A percentile compares a stretch with the other conserved stretches of the same genome.
phyloP scores from a whole-genome alignment of 2,113 vertebrate species.

The Spilogale gracilis region DNA sequence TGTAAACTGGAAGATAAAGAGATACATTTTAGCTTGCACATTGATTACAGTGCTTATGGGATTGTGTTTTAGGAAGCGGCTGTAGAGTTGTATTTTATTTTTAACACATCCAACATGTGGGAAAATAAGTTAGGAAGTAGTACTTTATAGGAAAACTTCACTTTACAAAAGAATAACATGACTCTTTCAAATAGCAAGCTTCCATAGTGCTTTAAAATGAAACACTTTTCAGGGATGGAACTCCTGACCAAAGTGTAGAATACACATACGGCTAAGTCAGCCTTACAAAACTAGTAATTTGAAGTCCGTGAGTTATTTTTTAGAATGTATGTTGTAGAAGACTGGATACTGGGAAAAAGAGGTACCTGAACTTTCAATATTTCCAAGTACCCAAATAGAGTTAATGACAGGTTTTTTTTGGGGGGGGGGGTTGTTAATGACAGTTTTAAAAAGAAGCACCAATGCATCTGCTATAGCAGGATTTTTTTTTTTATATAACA shows the following conservation, averaged over 20 bases:
- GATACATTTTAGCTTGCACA: slow-evolving; percentile 40
- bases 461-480: neutral
- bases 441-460: slow-evolving; percentile 23
- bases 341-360: neutral
- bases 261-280: neutral
- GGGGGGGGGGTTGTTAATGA: neutral
- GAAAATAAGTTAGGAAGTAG: slow-evolving; percentile 57
- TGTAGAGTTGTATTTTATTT: slow-evolving; percentile 56
- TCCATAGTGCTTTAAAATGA: slow-evolving; percentile 9
- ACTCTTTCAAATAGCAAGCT: slow-evolving; percentile 55
- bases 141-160: slow-evolving; percentile 47
- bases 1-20: slow-evolving; percentile 56
- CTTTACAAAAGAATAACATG: neutral
- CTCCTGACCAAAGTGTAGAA: neutral
- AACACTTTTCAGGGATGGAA: slow-evolving; percentile 55
- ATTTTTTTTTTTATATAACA: slow-evolving; percentile 38
- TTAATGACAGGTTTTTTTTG: neutral
- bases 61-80: slow-evolving; percentile 37
- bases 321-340: slow-evolving; percentile 4
- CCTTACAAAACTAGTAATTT: neutral
- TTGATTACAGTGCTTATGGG: slow-evolving; percentile 37
- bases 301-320: slow-evolving; percentile 54
- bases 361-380: neutral
- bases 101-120: slow-evolving; percentile 48
- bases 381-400: slow-evolving; percentile 40